These are phyloP conservation scores for Poecilobothrus nobilitatus DNA, from an alignment of 2,888 invertebrate species.

Conservation along the genomic window DNA sequence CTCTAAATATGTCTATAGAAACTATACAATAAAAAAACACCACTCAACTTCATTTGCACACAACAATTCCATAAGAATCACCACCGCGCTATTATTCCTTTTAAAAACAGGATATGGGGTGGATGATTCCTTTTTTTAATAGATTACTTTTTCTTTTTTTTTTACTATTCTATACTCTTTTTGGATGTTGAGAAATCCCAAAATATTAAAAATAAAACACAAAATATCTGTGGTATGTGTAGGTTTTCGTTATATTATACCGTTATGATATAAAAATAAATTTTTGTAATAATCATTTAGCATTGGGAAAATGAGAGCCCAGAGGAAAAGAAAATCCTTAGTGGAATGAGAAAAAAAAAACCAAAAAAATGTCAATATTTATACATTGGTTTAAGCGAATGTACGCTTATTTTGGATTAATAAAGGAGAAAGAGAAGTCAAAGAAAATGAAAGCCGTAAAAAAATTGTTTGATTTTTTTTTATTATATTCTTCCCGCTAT, in stretches of 20 bases:
- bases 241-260: not conserved
- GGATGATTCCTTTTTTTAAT: too few relatives aligned
- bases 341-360: not conserved
- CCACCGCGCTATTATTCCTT: too few relatives aligned
- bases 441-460: too few relatives aligned
- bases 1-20: not conserved
- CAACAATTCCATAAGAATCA: not conserved
- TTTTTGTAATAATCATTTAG: constrained; percentile 4
- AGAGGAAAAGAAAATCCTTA: not conserved
- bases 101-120: too few relatives aligned
- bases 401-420: not conserved
- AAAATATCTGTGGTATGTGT: too few relatives aligned
- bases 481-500: not conserved
- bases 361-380: not conserved
- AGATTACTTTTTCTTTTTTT: too few relatives aligned
- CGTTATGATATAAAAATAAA: not conserved
- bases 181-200: too few relatives aligned
- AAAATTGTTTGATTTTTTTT: not conserved
- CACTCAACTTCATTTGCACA: not conserved
- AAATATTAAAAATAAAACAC: too few relatives aligned
- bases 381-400: not conserved
- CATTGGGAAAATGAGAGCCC: not conserved
- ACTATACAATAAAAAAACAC: not conserved
- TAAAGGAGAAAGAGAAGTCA: not conserved
- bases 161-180: too few relatives aligned